Evolutionary conservation across 2,113 vertebrate genomes (phyloP), one percentile per base, ranked within the genome.

Genomic region (Notothenia rossii): DNA sequence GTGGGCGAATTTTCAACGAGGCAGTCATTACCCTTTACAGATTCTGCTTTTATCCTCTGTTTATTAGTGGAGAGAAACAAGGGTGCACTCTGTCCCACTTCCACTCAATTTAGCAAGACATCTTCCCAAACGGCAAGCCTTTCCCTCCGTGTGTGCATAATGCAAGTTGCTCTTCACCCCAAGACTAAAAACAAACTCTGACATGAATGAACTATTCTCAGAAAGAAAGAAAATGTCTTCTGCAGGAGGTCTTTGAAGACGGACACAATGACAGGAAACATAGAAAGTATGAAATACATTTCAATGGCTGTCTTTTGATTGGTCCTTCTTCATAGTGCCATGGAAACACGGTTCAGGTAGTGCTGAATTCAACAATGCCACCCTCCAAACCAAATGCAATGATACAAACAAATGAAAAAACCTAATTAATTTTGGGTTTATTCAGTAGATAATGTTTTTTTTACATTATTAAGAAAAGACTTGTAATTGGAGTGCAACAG

Each of bases 21-120:
- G 36, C 36, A 7, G 7, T 40, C 5, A 40, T 40, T 40, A 40
- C 7, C 7, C 36, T 40, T 40, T 7, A 7, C 36, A 40, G 36
- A 63, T 58, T 80, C 60, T 55, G 71, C 61, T 77, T 63, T 62
- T 75, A 22, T 74, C 29, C 29, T 82, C 62, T 59, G 85, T 10
- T 88, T 74, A 67, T 83, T 73, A 63, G 81, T 10, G 48, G 73
- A 72, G 69, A 45, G 49, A 72, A 49, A 63, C 63, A 50, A 77
- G 48, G 48, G 81, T 48, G 81, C 59, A 56, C 64, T 5, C 45
- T 71, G 67, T 64, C 65, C 73, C 79, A 61, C 75, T 84, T 82
- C 73, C 71, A 46, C 53, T 33, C 63, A 68, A 25, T 84, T 82
- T 53, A 80, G 49, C 73, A 25, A 77, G 66, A 63, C 56, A 9